Evolutionary conservation across 2,113 vertebrate species (phyloP).

Genomic region (Saccopteryx leptura): DNA sequence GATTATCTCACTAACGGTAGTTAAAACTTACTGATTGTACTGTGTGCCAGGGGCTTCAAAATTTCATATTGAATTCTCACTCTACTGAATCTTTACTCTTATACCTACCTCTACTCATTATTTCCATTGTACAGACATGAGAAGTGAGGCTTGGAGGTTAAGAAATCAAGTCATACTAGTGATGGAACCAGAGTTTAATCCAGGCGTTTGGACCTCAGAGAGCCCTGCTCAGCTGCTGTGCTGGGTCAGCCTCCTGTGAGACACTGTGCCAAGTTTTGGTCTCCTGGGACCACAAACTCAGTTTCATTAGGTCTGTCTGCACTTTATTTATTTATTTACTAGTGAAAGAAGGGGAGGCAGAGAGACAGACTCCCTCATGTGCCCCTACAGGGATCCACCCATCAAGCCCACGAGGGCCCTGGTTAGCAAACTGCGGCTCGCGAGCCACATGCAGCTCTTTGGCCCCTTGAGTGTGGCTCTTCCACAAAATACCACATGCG

Average conservation of each 20-base stretch:
- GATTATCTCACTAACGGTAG: background rate
- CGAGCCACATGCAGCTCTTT: too few species aligned
- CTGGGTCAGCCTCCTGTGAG: background rate
- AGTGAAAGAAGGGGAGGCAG: too few species aligned
- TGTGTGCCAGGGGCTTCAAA: background rate
- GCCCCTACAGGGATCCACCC: too few species aligned
- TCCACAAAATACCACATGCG: too few species aligned
- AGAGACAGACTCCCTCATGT: too few species aligned
- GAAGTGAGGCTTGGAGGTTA: conserved; percentile 8
- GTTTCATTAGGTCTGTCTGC: background rate
- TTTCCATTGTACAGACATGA: background rate
- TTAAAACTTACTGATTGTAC: background rate
- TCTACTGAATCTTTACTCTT: background rate
- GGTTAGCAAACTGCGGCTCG: too few species aligned
- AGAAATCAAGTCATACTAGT: background rate
- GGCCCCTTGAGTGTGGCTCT: too few species aligned
- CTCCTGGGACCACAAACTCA: background rate
- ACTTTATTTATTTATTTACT: too few species aligned
- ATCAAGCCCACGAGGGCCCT: too few species aligned
- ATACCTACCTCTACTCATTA: background rate
- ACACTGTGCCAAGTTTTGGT: background rate
- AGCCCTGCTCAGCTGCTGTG: background rate
- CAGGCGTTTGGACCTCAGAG: background rate
- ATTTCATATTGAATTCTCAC: background rate
- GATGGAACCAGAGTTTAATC: background rate